Base-by-base conservation (phyloP, 2,113 vertebrate genomes). In the Coptodon rendalli region DNA sequence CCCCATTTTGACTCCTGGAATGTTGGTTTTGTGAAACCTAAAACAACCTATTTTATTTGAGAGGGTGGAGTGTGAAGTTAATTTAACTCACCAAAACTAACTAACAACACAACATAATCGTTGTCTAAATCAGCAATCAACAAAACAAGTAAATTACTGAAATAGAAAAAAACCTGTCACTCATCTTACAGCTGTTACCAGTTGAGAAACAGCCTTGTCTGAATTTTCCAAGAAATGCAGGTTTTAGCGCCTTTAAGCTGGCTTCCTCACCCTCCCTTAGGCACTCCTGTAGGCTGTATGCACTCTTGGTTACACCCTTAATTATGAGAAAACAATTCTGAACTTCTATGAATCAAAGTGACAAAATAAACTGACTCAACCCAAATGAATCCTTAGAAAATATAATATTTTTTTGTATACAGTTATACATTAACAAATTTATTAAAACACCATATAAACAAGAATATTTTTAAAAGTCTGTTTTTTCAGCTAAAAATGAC, bases 361-460 rank as follows among this genome's bases (percentile, higher is more conserved):
- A 45, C 38, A 45, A 73, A 43, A 45, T 71, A 71, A 71, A 43
- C 66, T 71, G n/a, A 68, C 38, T 24, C 66, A 73, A 45, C 13
- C 3, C 22, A 45, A 5, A 45, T 45, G 1, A 27, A 27, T 45
- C 13, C 68, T 27, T 45, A 45, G 22, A 45, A 45, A 45, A 45
- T 45, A 2, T 16, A 17, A 7, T 73, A 16, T 71, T 73, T 73
- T 52, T 10, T 45, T 73, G 8, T 71, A 73, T 73, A 31, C 14
- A 19, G 24, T 50, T 50, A 76, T 73, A 29, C 11, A 38, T 38
- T 68, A 40, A 68, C 6, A 68, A 22, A 68, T 40, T 0, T 22
- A 68, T 68, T 68, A 68, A 38, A 38, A 6, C 0, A 0, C 19
- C 31, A 7, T 19, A 0, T n/a, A 22, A 14, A 68, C 19, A 13